phyloP scores from a whole-genome alignment of 1,140 invertebrate genomes.

The Eumeta japonica region DNA sequence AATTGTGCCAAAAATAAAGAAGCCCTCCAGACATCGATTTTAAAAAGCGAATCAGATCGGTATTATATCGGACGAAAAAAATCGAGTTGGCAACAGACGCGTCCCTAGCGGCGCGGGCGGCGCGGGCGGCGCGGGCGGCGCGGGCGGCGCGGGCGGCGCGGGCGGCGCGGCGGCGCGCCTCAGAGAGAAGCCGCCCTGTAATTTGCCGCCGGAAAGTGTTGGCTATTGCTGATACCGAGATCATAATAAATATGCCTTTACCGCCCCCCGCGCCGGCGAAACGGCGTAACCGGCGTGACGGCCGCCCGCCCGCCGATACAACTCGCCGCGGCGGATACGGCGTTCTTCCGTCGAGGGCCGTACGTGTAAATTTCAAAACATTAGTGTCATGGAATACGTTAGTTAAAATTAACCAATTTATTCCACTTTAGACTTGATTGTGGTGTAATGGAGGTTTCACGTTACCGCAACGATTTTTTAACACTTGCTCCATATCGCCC shows the following conservation, averaged over 20 bases:
- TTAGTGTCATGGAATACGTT: constrained; percentile 17
- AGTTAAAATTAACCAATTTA: constrained; percentile 14
- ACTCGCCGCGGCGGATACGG: constrained; percentile 8
- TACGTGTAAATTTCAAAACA: constrained; percentile 20
- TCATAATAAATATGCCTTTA: constrained; percentile 58
- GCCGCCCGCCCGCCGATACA: background rate
- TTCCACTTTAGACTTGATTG: constrained; percentile 8
- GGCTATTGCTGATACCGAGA: constrained; percentile 54
- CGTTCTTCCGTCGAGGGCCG: constrained; percentile 4
- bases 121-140: too few species aligned
- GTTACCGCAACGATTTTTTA: background rate
- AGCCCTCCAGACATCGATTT: too few species aligned
- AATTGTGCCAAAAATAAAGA: too few species aligned
- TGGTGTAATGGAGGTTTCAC: constrained; percentile 4
- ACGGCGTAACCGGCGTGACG: constrained; percentile 25
- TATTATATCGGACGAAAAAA: too few species aligned
- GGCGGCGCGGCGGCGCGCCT: constrained; percentile 7
- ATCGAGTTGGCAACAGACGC: too few species aligned
- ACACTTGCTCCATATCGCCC: background rate
- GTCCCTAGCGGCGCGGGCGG: constrained; percentile 31
- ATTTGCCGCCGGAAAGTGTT: constrained; percentile 50
- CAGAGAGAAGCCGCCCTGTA: constrained; percentile 49
- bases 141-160: background rate
- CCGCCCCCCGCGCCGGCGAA: constrained; percentile 49
- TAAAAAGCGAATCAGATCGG: too few species aligned